These are phyloP conservation scores for Syngnathus rostellatus DNA, from an alignment of 2,797 vertebrate genomes.

Conservation along the genomic window DNA sequence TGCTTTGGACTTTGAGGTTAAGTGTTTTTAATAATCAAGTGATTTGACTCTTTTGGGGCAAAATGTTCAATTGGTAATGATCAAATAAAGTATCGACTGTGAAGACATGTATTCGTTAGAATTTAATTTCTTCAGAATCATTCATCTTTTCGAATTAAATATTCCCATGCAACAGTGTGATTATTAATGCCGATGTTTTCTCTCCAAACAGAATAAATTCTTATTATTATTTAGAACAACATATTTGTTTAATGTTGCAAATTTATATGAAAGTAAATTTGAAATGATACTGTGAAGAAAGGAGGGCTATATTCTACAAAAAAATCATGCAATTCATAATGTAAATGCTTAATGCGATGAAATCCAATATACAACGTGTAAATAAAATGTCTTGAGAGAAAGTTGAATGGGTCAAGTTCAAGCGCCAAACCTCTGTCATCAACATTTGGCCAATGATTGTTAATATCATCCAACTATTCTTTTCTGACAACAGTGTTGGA, in stretches of 20 bases:
- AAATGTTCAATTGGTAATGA: background rate
- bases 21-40: conserved; percentile 7
- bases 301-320: background rate
- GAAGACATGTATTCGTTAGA: background rate
- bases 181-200: background rate
- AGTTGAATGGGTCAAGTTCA: background rate
- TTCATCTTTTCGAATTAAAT: background rate
- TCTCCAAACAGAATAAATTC: background rate
- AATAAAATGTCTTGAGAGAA: background rate
- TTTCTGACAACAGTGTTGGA: background rate
- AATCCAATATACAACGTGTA: background rate
- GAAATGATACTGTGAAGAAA: background rate
- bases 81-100: background rate
- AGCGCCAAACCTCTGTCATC: background rate
- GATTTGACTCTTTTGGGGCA: conserved; percentile 3
- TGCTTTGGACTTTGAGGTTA: conserved; percentile 18
- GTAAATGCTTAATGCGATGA: background rate
- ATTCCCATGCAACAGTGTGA: background rate
- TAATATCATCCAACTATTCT: background rate
- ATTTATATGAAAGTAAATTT: background rate
- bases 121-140: background rate
- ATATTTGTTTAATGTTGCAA: background rate
- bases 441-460: background rate
- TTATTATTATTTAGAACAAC: background rate
- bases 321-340: background rate